Conservation (phyloP, 2,797 vertebrate genomes). For the Pseudocheirus occidentalis region DNA sequence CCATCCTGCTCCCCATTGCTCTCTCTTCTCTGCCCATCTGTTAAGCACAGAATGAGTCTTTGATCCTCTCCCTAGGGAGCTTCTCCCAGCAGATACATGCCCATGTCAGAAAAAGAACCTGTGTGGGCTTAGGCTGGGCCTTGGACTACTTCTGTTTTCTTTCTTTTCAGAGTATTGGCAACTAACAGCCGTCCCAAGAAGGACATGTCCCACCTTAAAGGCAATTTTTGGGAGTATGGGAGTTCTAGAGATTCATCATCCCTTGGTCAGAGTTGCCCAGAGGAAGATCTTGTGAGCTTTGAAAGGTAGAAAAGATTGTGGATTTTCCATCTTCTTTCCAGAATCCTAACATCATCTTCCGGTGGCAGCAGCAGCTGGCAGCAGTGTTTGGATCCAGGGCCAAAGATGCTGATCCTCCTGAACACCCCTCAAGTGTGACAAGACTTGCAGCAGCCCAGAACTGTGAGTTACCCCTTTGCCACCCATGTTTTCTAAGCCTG, state of each 20-base stretch:
- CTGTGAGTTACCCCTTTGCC: not conserved
- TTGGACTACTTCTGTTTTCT: not conserved
- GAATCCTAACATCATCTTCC: not conserved
- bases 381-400: not conserved
- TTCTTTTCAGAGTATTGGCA: not conserved
- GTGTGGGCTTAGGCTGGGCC: not conserved
- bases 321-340: not conserved
- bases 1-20: not conserved
- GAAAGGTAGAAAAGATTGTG: not conserved
- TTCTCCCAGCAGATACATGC: not conserved
- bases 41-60: not conserved
- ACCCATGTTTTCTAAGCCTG: not conserved
- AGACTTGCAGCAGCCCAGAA: not conserved
- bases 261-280: not conserved
- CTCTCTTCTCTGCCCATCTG: not conserved
- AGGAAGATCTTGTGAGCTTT: not conserved
- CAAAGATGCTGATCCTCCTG: not conserved
- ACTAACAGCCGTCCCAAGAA: not conserved
- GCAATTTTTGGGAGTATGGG: not conserved
- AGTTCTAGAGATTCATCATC: not conserved
- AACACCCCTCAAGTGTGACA: not conserved
- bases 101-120: not conserved
- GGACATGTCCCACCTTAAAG: not conserved
- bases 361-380: not conserved
- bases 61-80: not conserved